Evolutionary conservation across 2,113 vertebrate species (phyloP).

Genomic region (Tor tambroides): DNA sequence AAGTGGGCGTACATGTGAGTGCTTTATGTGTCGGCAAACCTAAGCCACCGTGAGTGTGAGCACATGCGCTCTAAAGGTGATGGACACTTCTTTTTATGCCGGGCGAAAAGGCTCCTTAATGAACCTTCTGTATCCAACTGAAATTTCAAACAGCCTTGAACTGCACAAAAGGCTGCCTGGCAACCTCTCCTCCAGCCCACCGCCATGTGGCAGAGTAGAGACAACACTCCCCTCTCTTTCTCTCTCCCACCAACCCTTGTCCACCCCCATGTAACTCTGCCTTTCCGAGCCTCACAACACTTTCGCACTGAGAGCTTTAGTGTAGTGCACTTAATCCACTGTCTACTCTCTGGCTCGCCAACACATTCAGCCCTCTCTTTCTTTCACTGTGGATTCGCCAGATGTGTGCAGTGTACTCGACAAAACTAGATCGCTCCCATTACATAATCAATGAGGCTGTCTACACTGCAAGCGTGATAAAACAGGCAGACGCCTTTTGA

Average conservation of each 20-base stretch:
- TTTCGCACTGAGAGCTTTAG: conserved; percentile 21
- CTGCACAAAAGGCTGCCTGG: conserved; percentile 63
- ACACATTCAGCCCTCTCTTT: conserved; percentile 23
- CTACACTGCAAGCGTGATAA: neutral
- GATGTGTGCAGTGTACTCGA: neutral
- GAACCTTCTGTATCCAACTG: conserved; percentile 62
- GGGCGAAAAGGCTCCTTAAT: conserved; percentile 61
- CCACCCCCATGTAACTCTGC: neutral
- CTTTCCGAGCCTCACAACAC: neutral
- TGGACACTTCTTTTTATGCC: conserved; percentile 52
- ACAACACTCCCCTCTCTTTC: conserved; percentile 33
- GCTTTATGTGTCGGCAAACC: conserved; percentile 4
- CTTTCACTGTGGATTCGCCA: neutral
- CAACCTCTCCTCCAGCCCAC: conserved; percentile 51
- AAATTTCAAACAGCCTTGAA: conserved; percentile 68
- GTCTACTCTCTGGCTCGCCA: conserved; percentile 12
- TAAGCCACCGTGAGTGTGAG: conserved; percentile 40
- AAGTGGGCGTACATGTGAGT: conserved; percentile 16
- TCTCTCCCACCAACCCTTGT: neutral
- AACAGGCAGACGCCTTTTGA: neutral
- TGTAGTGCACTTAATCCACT: conserved; percentile 21
- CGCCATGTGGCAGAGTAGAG: conserved; percentile 55
- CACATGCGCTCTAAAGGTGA: conserved; percentile 49
- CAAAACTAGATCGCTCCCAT: neutral
- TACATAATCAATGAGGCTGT: conserved; percentile 15